Base-by-base conservation (phyloP, 92 coral and sea anemone genomes). In the Pocillopora grandis region DNA sequence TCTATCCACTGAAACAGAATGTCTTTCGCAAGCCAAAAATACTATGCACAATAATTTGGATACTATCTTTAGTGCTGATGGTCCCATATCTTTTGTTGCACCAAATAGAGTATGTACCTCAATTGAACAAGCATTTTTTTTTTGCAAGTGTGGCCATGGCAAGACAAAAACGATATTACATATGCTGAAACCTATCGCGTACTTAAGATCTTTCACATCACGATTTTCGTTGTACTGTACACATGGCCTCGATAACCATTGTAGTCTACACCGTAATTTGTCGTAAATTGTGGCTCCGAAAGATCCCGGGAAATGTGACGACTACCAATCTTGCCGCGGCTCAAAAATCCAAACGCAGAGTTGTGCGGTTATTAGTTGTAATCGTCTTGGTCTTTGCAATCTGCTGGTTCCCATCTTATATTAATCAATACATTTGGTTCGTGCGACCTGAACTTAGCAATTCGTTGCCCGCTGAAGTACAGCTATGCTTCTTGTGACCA, bases 341-440 rank as follows among this genome's bases (percentile, higher is more conserved):
- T 9, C 76, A 86, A 21, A 63, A 66, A 17, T 87, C 81, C 1
- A 63, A 71, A 36, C 87, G 85, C 61, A 81, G 82, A 19, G 88
- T 87, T 19, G 61, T 82, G 9, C 63, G 81, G 58, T 49, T 90
- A 80, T 58, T 90, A 14, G 78, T 81, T 17, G 14, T 72, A 16
- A 63, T 87, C 10, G 31, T 84, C 21, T 77, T 82, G 17, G 61
- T 82, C 16, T 90, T 90, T 63, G 84, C 88, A 27, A 57, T 90
- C 33, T 87, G 75, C 71, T 90, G 92, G 92, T 72, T 90, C 10
- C 91, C 92, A 55, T 73, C 55, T 0, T 79, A 89, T 58, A 70
- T 81, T 3, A 76, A 66, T 79, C 92, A 90, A 11, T 89, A 86
- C 69, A 63, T 85, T 52, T 60, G 78, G 23, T 76, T 0, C 68